Percentiles rank a stretch among this genome's conserved stretches.
These are phyloP conservation scores for Andrena minutula DNA, from an alignment of 2,888 invertebrate genomes.

Conservation along the genomic window DNA sequence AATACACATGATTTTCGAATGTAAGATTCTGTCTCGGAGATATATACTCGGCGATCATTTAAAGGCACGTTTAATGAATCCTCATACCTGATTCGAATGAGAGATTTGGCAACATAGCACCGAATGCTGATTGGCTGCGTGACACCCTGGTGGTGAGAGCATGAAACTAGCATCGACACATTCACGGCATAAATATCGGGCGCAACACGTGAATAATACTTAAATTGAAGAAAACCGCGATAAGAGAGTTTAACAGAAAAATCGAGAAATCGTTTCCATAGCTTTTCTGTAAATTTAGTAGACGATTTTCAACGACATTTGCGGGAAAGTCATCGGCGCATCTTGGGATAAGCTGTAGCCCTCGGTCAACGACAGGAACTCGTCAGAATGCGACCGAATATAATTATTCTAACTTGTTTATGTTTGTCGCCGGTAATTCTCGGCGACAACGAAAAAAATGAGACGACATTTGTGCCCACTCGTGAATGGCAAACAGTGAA, in stretches of 20 bases:
- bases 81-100: conserved; percentile 40
- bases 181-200: conserved; percentile 69
- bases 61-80: conserved; percentile 6
- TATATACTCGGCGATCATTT: conserved; percentile 5
- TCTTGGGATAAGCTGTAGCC: conserved; percentile 29
- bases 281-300: conserved; percentile 13
- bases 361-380: conserved; percentile 34
- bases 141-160: conserved; percentile 52
- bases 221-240: conserved; percentile 45
- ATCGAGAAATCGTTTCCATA: neutral
- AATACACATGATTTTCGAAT: neutral
- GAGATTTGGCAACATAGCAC: conserved; percentile 58
- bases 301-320: conserved; percentile 9
- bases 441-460: conserved; percentile 73
- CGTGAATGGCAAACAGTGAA: conserved; percentile 88
- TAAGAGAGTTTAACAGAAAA: conserved; percentile 29
- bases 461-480: conserved; percentile 86
- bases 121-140: conserved; percentile 55
- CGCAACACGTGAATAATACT: conserved; percentile 69
- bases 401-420: conserved; percentile 59
- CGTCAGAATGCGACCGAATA: conserved; percentile 63
- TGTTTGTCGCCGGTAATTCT: conserved; percentile 52
- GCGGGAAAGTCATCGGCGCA: neutral
- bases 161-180: conserved; percentile 56
- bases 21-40: neutral